A percentile compares a stretch with the other conserved stretches of the same genome.
Evolutionary conservation across 2,888 invertebrate genomes (phyloP).

Genomic region (Drosophila differens): DNA sequence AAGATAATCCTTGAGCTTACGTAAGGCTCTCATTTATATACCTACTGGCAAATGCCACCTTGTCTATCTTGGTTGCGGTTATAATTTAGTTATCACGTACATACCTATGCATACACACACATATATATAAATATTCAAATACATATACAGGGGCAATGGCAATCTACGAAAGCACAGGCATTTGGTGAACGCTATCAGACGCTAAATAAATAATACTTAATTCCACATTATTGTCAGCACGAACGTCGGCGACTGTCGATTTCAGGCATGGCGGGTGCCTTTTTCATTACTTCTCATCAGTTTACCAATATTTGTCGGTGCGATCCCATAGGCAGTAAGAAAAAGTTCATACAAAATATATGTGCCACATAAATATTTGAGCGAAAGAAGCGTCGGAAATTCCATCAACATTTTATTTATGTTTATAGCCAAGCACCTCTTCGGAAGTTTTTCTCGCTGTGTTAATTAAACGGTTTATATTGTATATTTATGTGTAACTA

Average conservation of each 20-base stretch:
- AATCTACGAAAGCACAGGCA: slow-evolving; percentile 51
- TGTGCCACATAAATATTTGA: background rate
- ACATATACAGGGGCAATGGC: slow-evolving; percentile 41
- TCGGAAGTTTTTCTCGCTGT: background rate
- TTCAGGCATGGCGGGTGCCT: slow-evolving; percentile 22
- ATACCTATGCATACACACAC: background rate
- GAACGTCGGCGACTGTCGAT: slow-evolving; percentile 54
- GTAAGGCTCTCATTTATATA: slow-evolving; percentile 12
- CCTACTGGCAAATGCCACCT: slow-evolving; percentile 51
- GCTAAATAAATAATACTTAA: slow-evolving; percentile 75
- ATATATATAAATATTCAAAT: slow-evolving; percentile 2
- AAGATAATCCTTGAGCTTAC: slow-evolving; percentile 15
- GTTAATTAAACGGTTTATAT: slow-evolving; percentile 5
- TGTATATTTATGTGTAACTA: background rate
- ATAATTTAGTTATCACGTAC: slow-evolving; percentile 75
- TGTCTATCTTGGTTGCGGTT: slow-evolving; percentile 72
- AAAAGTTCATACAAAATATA: background rate
- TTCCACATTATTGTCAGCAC: slow-evolving; percentile 77
- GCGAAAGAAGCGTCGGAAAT: background rate
- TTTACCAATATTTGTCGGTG: slow-evolving; percentile 34
- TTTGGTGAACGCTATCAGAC: slow-evolving; percentile 61
- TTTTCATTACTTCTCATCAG: slow-evolving; percentile 36
- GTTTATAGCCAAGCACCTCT: background rate
- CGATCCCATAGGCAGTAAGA: slow-evolving; percentile 16
- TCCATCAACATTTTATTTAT: background rate